Base-by-base conservation (phyloP, 2,113 vertebrate genomes). In the Vidua macroura region DNA sequence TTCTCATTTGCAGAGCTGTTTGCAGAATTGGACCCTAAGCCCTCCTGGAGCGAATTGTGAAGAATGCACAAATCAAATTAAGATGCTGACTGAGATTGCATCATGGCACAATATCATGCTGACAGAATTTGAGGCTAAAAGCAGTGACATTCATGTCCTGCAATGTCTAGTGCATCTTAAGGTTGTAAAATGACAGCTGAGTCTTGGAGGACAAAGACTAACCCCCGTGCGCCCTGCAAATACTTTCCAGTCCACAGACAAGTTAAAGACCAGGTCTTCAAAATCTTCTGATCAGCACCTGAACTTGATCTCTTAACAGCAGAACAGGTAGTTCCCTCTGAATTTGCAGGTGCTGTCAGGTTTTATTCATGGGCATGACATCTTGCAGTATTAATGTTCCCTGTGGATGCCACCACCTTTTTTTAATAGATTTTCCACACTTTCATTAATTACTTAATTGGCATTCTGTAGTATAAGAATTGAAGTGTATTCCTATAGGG, bases 391-490 rank as follows among this genome's bases (percentile, higher is more conserved):
- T 74, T 78, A 81, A 80, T 88, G 79, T 72, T 96, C 90, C 64
- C 64, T 33, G 16, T 60, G 79, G 79, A 83, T 72, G n/a, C 76
- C 92, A 83, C 27, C 51, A 96, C 80, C 43, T 59, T 74, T 88
- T 84, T 92, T 39, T 11, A 1, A 91, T 70, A 92, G 90, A 81
- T 96, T 93, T 94, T 74, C 60, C 79, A 93, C 68, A 68, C 73
- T 93, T 90, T 23, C 55, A 44, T 85, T 95, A 77, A 91, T 94
- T 92, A 87, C 69, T 87, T 91, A 93, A 91, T 83, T 90, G 87
- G 75, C 4, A 4, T 39, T 53, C 67, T 63, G 79, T 63, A 62
- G 77, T 80, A 49, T 56, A 87, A 80, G 56, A 70, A 86, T 70
- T 51, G 2, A 92, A 95, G 51, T 55, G 24, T 88, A 85, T 93